Base-by-base conservation (phyloP, 1,140 invertebrate species). In the Hetaerina americana region DNA sequence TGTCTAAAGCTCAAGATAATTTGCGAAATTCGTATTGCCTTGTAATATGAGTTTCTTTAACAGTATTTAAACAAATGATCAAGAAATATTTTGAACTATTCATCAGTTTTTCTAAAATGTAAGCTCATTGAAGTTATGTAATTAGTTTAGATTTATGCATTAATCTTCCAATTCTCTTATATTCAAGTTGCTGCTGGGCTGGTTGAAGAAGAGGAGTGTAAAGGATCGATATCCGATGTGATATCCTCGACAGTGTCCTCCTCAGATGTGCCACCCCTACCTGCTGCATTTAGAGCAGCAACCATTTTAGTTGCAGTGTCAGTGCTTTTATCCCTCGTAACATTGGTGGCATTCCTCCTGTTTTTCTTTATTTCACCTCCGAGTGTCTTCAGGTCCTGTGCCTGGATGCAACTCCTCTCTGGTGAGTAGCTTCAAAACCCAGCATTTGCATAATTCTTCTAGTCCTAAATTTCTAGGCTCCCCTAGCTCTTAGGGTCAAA, bases 341-440 rank as follows among this genome's bases (percentile, higher is more conserved):
- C 92, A 28, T 92, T 97, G 73, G 91, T 89, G 79, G 88, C 91
- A 67, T 91, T 98, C 86, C 83, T 97, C 26, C 87, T 98, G 74
- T 96, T 98, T 82, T 93, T 97, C 82, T 95, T 98, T 81, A 92
- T 94, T 80, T 92, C 92, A 76, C 90, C 93, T n/a, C 94, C 92
- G 1, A 95, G 91, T 10, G 95, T 97, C 12, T 97, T 96, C 79
- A 89, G 93, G 78, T 87, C 97, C 70, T 97, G 94, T 79, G 95
- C 90, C 28, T 95, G 93, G 92, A 86, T 97, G 82, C 96, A 98
- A 82, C 83, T 95, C 10, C 83, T 96, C 75, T 95, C 94, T 81
- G 94, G 96, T 98, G 82, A 86, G 85, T 82, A 71, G 6, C 31
- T 18, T 57, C 2, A 57, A 57, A 1, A 57, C 22, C n/a, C n/a